Evolutionary conservation across 2,113 vertebrate species (phyloP).

Genomic region (Paramisgurnus dabryanus): DNA sequence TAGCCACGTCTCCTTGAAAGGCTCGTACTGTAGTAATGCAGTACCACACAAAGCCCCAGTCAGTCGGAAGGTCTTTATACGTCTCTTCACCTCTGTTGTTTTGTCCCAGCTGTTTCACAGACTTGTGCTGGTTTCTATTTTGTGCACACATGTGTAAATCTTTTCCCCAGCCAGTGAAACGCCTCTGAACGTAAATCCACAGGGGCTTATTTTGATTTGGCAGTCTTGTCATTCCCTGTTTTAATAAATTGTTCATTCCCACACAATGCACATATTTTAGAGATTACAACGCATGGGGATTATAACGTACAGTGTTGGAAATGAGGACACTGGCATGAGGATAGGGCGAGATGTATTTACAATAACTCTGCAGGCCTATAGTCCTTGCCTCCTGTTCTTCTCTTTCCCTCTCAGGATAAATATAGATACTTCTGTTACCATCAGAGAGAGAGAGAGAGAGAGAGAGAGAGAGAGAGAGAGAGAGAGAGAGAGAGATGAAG

Average conservation of each 20-base stretch:
- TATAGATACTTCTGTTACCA: slow-evolving; percentile 11
- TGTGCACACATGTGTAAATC: not conserved
- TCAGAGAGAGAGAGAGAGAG: not conserved
- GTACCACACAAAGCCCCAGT: not conserved
- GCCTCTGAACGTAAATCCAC: not conserved
- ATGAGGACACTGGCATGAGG: not conserved
- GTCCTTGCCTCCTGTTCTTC: not conserved
- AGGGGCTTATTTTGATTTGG: slow-evolving; percentile 1
- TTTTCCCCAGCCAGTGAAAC: slow-evolving; percentile 18
- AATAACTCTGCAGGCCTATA: not conserved
- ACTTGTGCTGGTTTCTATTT: not conserved
- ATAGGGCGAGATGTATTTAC: not conserved
- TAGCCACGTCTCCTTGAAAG: not conserved
- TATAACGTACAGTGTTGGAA: not conserved
- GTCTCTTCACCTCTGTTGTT: not conserved
- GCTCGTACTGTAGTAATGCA: slow-evolving; percentile 1
- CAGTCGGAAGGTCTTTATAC: not conserved
- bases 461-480: not conserved
- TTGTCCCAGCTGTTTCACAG: not conserved
- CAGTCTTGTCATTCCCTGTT: not conserved
- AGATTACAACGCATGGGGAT: too few species aligned
- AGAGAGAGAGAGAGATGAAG: not conserved
- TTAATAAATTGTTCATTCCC: not conserved
- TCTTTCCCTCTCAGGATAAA: slow-evolving; percentile 31
- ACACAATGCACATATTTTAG: not conserved